Percentiles rank a stretch among this genome's conserved stretches.
Conservation (phyloP, 2,797 vertebrate genomes). For the Eulemur coronatus region DNA sequence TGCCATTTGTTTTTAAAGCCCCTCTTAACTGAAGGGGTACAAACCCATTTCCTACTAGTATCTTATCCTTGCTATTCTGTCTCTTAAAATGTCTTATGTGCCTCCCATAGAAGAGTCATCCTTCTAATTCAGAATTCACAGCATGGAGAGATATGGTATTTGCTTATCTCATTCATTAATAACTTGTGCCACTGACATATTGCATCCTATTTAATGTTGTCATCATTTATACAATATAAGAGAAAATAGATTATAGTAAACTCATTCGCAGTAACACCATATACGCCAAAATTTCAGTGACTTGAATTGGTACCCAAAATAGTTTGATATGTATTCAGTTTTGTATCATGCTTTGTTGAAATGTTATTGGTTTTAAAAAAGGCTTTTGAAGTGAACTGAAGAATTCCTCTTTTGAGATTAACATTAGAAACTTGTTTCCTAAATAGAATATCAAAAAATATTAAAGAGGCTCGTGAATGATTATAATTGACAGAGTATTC, state of each 20-base stretch:
- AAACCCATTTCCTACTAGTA: background rate
- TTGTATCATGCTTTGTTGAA: constrained; percentile 53
- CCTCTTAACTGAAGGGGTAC: constrained; percentile 10
- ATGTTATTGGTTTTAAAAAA: constrained; percentile 61
- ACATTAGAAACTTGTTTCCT: background rate
- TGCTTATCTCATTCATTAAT: constrained; percentile 33
- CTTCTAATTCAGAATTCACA: constrained; percentile 39
- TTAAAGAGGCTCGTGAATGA: constrained; percentile 18
- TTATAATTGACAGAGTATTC: constrained; percentile 9
- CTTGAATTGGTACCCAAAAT: background rate
- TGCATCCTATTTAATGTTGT: constrained; percentile 13
- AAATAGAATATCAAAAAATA: constrained; percentile 36
- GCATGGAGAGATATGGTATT: background rate
- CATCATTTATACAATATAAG: background rate
- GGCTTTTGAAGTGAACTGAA: constrained; percentile 44
- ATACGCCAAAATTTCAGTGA: background rate
- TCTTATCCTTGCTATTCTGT: background rate
- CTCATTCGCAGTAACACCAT: background rate
- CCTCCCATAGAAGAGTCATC: background rate
- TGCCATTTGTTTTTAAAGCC: constrained; percentile 26
- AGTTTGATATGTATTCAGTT: background rate
- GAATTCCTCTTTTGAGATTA: constrained; percentile 32
- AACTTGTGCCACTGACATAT: background rate
- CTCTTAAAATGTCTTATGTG: constrained; percentile 33
- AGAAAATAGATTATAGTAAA: background rate